A percentile compares a stretch with the other conserved stretches of the same genome.
phyloP scores from a whole-genome alignment of 64 coral and sea anemone genomes.

The Platygyra sinensis region DNA sequence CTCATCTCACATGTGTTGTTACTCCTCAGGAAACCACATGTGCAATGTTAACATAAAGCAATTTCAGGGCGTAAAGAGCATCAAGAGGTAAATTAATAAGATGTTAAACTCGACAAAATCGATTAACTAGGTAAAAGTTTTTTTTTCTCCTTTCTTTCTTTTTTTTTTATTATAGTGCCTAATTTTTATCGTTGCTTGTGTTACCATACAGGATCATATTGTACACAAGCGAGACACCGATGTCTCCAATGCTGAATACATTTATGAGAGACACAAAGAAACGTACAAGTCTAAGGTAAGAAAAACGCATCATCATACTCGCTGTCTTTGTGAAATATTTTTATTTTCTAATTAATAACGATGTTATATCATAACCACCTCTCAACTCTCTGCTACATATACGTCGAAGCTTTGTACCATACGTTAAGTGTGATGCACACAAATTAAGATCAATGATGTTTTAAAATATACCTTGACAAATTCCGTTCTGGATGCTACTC shows the following conservation, averaged over 20 bases:
- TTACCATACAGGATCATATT: background rate
- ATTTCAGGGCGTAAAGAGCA: background rate
- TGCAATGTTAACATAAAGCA: background rate
- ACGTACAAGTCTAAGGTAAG: background rate
- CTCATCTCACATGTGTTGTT: background rate
- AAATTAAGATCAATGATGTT: no score
- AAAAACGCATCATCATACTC: background rate
- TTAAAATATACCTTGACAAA: no score
- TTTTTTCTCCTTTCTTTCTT: background rate
- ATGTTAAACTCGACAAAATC: background rate
- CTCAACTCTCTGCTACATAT: no score
- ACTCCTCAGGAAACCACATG: background rate
- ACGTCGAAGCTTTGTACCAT: no score
- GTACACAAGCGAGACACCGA: conserved; percentile 6
- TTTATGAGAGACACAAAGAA: background rate
- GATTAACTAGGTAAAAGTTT: background rate
- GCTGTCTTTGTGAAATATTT: background rate
- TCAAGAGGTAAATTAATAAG: background rate
- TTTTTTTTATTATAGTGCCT: background rate
- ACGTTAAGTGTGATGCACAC: no score
- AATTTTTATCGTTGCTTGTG: background rate
- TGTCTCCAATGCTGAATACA: conserved; percentile 7
- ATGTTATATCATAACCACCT: no score
- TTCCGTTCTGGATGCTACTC: no score
- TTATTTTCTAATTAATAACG: background rate